Evolutionary conservation across 2,797 vertebrate genomes (phyloP).

Genomic region (Rhyacichthys aspro): DNA sequence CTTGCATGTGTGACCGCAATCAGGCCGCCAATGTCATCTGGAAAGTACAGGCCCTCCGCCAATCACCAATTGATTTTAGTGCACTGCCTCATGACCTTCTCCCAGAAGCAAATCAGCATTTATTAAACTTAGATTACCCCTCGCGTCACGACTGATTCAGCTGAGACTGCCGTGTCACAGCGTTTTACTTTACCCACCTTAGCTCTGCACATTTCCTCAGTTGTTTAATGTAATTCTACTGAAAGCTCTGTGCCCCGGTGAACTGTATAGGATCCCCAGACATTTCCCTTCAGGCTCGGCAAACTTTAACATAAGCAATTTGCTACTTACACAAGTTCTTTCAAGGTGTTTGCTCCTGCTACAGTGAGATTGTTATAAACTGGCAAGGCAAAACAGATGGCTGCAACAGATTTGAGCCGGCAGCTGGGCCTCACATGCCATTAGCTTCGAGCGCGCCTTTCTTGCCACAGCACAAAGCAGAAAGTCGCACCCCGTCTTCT

Average conservation of each 20-base stretch:
- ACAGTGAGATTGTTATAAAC: constrained; percentile 48
- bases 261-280: constrained; percentile 30
- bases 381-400: constrained; percentile 58
- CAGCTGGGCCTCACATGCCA: constrained; percentile 67
- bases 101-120: constrained; percentile 57
- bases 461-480: constrained; percentile 38
- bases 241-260: constrained; percentile 19
- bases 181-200: constrained; percentile 35
- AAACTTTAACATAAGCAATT: constrained; percentile 30
- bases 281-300: constrained; percentile 17
- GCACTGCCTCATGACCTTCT: constrained; percentile 37
- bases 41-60: constrained; percentile 9
- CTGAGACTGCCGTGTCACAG: constrained; percentile 31
- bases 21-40: constrained; percentile 15
- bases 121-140: constrained; percentile 45
- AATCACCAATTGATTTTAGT: constrained; percentile 38
- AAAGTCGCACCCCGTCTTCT: constrained; percentile 49
- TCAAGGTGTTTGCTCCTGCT: constrained; percentile 39
- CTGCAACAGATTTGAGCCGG: constrained; percentile 61
- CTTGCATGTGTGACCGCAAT: constrained; percentile 1
- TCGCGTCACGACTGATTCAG: constrained; percentile 44
- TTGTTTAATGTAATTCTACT: constrained; percentile 18
- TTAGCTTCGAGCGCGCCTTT: constrained; percentile 64
- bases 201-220: constrained; percentile 25
- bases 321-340: constrained; percentile 9